Base-by-base conservation (phyloP, 1,140 invertebrate species). In the Cherax quadricarinatus region DNA sequence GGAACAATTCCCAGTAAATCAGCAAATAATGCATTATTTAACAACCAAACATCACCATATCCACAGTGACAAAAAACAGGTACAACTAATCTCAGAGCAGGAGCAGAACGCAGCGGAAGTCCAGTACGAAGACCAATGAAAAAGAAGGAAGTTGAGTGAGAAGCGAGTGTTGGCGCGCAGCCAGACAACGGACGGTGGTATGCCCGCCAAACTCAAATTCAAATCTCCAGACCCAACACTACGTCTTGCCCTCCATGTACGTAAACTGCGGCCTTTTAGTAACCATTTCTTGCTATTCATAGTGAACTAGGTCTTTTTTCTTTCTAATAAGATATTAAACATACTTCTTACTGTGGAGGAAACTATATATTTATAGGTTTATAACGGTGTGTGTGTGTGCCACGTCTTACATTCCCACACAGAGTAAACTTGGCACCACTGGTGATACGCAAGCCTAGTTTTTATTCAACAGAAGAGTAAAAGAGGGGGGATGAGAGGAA, bases 181-280 rank as follows among this genome's bases (percentile, higher is more conserved):
- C 83, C 83, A 85, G 60, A 85, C 83, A 85, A 85, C 60, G 62
- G 83, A 6, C 10, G 60, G n/a, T n/a, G 60, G 16, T 30, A 41
- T 62, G 81, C 53, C 48, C 81, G 83, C 53, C 53, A 85, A 85
- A 24, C 30, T 85, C 60, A 85, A 85, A 21, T 70, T 70, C 83
- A 41, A 66, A 66, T 49, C 83, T 48, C 48, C 9, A 60, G 57
- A 10, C 16, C 62, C 62, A 5, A 6, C 62, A 66, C 62, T 18
- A 66, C 16, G 16, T 60, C 57, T 9, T 10, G 57, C 16, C 9
- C 57, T 10, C 3, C 16, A 60, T 16, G 0, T 60, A 60, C 57
- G 16, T 60, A 60, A 41, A 41, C 30, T 41, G 30, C 30, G 30
- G 30, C 30, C 30, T 41, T 41, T 41, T 41, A 41, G 30, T 41